Base-by-base conservation (phyloP, 2,797 vertebrate species). In the Zalophus californianus region DNA sequence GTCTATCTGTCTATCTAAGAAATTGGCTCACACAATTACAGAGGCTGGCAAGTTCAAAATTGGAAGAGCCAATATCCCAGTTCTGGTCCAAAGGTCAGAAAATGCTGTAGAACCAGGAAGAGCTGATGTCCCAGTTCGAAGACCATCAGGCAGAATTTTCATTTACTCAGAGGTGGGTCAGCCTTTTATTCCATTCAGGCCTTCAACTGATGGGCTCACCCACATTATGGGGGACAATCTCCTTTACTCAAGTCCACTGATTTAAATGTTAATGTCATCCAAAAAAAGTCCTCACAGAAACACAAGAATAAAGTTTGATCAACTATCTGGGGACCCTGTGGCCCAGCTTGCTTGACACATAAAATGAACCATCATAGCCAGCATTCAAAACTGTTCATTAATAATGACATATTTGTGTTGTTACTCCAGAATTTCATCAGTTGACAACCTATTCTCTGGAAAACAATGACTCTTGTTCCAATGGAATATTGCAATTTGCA, bases 341-440 rank as follows among this genome's bases (percentile, higher is more conserved):
- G 21, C 7, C 35, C 35, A 50, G 44, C 32, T 3, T 83, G 70
- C 68, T 64, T 89, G n/a, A 91, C 44, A 77, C 1, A 62, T 35
- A 80, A 92, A 85, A 83, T 84, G 56, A 38, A 79, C 20, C 35
- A 35, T n/a, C 16, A 88, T 1, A 35, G 8, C 44, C 79, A 21
- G 35, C 48, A 73, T 85, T 79, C 20, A 52, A 78, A 88, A 73
- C 48, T 54, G 21, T 52, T 75, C 52, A 91, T 70, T 62, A 64
- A 25, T 75, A 92, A 92, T 90, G 20, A 75, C 23, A 54, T 58
- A 73, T 64, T 82, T 90, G 35, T 85, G 6, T 13, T 78, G 2
- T 88, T 79, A 13, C 41, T 90, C 66, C 68, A 93, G 62, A 70
- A 84, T 70, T 95, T 95, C 56, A 62, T 75, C 80, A 72, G 84